These are phyloP conservation scores for Aegotheles bennettii DNA, from an alignment of 2,113 vertebrate genomes.

Conservation along the genomic window DNA sequence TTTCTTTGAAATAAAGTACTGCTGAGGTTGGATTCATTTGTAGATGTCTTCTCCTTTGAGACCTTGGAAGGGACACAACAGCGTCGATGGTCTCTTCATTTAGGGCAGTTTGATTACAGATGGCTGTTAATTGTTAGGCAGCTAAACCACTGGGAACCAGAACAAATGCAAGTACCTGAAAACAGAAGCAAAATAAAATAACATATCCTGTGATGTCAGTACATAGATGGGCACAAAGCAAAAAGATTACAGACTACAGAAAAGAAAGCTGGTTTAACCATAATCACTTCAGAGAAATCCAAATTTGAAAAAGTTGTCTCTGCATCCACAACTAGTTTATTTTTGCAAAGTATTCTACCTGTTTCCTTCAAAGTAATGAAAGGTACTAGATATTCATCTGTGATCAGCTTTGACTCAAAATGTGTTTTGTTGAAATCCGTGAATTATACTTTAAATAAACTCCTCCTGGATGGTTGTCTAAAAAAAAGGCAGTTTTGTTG, in stretches of 20 bases:
- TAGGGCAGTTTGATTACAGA: not conserved
- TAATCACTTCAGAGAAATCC: not conserved
- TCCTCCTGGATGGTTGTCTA: not conserved
- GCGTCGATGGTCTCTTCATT: not conserved
- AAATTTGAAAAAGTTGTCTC: not conserved
- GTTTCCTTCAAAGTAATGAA: not conserved
- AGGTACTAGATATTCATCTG: not conserved
- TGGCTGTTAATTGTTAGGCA: not conserved
- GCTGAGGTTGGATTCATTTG: not conserved
- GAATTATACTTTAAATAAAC: not conserved
- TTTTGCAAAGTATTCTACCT: not conserved
- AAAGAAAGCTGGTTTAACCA: not conserved
- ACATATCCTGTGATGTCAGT: not conserved
- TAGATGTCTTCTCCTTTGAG: not conserved
- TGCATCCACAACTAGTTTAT: not conserved
- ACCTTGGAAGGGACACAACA: not conserved
- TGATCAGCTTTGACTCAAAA: not conserved
- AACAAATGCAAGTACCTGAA: not conserved
- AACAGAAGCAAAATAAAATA: not conserved
- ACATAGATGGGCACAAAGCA: not conserved
- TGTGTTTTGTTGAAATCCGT: not conserved
- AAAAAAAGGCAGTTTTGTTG: not conserved
- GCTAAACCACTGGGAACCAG: not conserved
- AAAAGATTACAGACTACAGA: not conserved
- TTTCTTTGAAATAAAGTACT: not conserved